A percentile compares a stretch with the other conserved stretches of the same genome.
phyloP scores from a whole-genome alignment of 2,888 invertebrate species.

The Caradrina clavipalpis region DNA sequence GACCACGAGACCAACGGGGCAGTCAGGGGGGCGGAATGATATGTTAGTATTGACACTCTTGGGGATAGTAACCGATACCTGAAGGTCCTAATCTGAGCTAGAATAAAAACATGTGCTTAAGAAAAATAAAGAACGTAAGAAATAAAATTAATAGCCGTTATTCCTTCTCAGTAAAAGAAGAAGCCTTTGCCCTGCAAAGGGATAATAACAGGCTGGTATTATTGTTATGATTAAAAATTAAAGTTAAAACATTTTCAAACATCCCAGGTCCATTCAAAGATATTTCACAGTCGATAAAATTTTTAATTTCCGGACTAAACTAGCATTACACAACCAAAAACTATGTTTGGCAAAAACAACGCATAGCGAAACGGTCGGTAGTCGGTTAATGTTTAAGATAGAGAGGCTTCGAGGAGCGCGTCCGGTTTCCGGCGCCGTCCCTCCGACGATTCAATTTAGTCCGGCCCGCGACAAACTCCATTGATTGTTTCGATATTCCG shows the following conservation, averaged over 20 bases:
- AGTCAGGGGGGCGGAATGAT: constrained; percentile 39
- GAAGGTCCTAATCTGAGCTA: constrained; percentile 3
- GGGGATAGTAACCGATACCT: constrained; percentile 40
- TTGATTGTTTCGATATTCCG: constrained; percentile 90
- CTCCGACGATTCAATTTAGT: constrained; percentile 85
- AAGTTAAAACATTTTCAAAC: background rate
- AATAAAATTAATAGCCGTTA: too few relatives aligned
- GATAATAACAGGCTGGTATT: too few relatives aligned
- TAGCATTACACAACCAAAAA: constrained; percentile 48
- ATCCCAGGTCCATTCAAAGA: constrained; percentile 5
- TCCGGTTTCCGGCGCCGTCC: constrained; percentile 85
- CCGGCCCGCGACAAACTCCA: constrained; percentile 85
- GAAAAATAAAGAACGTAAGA: background rate
- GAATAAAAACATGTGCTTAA: background rate
- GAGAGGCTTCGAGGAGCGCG: constrained; percentile 77
- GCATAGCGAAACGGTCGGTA: constrained; percentile 56
- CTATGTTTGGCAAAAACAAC: constrained; percentile 56
- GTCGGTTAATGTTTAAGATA: constrained; percentile 76
- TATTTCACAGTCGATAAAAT: constrained; percentile 24
- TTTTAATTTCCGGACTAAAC: constrained; percentile 54
- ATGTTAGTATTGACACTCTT: constrained; percentile 43
- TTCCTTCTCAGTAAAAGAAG: too few relatives aligned
- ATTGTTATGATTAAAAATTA: too few relatives aligned
- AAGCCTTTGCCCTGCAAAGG: too few relatives aligned
- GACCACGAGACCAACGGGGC: too few relatives aligned